Conservation (phyloP, 2,888 invertebrate genomes). For the Aleiodes testaceus region DNA sequence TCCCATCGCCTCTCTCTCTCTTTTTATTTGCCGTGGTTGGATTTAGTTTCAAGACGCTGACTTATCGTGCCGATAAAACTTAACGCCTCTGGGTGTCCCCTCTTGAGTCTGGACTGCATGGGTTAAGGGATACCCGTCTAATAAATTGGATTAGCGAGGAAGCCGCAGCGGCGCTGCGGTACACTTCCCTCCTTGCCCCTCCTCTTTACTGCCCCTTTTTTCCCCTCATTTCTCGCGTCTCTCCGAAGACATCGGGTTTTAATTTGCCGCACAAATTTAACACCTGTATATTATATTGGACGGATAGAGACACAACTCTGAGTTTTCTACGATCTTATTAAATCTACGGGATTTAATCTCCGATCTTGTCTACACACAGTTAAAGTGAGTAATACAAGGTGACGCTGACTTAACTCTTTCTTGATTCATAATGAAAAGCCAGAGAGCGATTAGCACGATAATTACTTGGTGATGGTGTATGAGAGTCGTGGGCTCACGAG, state of each 20-base stretch:
- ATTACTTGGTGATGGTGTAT: conserved; percentile 12
- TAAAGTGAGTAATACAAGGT: background rate
- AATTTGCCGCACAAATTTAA: conserved; percentile 49
- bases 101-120: conserved; percentile 29
- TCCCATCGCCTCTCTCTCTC: conserved; percentile 43
- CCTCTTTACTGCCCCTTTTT: conserved; percentile 1
- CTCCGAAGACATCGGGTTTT: conserved; percentile 56
- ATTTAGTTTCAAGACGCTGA: conserved; percentile 61
- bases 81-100: conserved; percentile 52
- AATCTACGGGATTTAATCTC: conserved; percentile 19
- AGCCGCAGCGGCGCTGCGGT: conserved; percentile 43
- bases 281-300: background rate
- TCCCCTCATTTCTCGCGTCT: conserved; percentile 16
- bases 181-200: conserved; percentile 23
- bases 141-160: conserved; percentile 55
- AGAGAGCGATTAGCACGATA: conserved; percentile 21
- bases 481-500: background rate
- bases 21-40: conserved; percentile 41
- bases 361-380: conserved; percentile 25
- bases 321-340: conserved; percentile 24
- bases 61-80: conserved; percentile 61
- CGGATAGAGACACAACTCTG: conserved; percentile 4
- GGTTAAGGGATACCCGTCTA: conserved; percentile 55
- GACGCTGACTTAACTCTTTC: background rate
- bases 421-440: conserved; percentile 26